These are phyloP conservation scores for Ecliptopera silaceata DNA, from an alignment of 2,888 invertebrate species.

Conservation along the genomic window DNA sequence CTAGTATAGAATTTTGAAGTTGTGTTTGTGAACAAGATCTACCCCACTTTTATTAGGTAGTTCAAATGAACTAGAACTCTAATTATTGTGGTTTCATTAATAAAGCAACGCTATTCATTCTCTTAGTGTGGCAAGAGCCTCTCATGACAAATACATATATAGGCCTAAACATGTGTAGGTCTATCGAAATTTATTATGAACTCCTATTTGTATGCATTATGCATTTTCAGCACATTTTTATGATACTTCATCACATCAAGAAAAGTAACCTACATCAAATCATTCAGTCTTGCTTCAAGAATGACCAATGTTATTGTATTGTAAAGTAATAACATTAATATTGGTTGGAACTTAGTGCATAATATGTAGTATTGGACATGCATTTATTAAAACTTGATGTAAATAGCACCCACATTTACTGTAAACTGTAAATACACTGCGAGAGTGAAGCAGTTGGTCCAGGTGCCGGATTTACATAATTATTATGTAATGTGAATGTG, in stretches of 20 bases:
- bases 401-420: slow-evolving; percentile 20
- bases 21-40: background rate
- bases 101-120: background rate
- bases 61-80: background rate
- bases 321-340: background rate
- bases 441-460: background rate
- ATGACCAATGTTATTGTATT: no score
- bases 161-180: background rate
- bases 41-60: background rate
- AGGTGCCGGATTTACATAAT: no score
- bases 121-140: background rate
- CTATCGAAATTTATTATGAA: background rate
- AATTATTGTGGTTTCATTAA: no score
- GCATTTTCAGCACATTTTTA: slow-evolving; percentile 2
- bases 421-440: slow-evolving; percentile 20
- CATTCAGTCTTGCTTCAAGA: no score
- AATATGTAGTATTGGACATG: background rate
- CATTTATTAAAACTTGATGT: slow-evolving; percentile 5
- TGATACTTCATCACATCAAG: slow-evolving; percentile 6
- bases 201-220: background rate
- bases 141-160: background rate
- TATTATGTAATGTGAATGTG: no score
- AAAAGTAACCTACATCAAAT: no score
- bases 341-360: background rate
- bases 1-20: background rate